Base-by-base conservation (phyloP, 2,797 vertebrate genomes). In the Gadopsis marmoratus region DNA sequence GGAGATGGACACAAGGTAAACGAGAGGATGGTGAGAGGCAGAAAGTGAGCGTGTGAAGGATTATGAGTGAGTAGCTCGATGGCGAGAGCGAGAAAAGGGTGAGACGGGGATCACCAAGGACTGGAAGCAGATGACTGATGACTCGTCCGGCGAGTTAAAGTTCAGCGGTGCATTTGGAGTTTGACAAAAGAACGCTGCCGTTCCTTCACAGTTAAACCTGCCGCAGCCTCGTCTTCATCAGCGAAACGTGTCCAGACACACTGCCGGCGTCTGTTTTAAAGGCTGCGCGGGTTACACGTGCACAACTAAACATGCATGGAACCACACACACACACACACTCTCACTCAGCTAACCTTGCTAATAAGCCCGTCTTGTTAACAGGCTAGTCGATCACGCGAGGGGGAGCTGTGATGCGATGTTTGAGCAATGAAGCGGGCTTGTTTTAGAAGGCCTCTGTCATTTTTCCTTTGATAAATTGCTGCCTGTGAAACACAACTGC, bases 351-450 rank as follows among this genome's bases (percentile, higher is more conserved):
- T 72, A 68, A 78, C 67, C 45, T 48, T 48, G 59, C 67, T 82
- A 85, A 86, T 86, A 78, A 86, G 56, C 39, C 65, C 19, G 5
- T 35, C 50, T 51, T 76, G 83, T 87, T 89, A 83, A 83, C 76
- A 74, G 74, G 50, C 74, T 4, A 74, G 61, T 61, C n/a, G 33
- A 59, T 79, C 64, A 13, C 11, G 78, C 68, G 35, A 9, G 63
- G 1, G 16, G 26, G 26, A 26, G 62, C 74, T 61, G 75, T n/a
- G 67, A 74, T 79, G 60, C 74, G 79, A 79, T 76, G 76, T 76
- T 70, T 83, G 83, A 89, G 81, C 89, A 83, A 90, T 87, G 79
- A 86, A 84, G 72, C 61, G 78, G 63, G 56, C 81, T 89, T 63
- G 76, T 82, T 84, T 77, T 23, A 67, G 48, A 71, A 58, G 56